Conservation (phyloP, 2,113 vertebrate species). For the Ailuropoda melanoleuca region DNA sequence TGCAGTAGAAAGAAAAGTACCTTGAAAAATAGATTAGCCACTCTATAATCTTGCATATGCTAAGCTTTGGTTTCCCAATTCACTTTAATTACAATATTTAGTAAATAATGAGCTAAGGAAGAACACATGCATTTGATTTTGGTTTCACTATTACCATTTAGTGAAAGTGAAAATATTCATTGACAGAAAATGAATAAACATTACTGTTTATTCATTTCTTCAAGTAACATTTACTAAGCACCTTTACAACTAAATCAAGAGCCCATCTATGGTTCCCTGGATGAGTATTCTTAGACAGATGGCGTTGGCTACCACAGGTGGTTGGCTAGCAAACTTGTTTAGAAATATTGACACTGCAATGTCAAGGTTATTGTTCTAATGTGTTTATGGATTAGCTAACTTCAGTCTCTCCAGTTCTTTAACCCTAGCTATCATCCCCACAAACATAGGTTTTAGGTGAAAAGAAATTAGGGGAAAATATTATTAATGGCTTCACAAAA, state of each 20-base stretch:
- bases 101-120: neutral
- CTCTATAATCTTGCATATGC: neutral
- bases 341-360: neutral
- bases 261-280: neutral
- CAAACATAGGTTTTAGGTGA: neutral
- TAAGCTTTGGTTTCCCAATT: conserved; percentile 52
- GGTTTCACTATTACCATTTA: conserved; percentile 43
- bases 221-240: neutral
- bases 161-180: conserved; percentile 8
- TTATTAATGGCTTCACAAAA: neutral
- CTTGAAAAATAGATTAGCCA: conserved; percentile 51
- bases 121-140: neutral
- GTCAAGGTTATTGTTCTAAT: neutral
- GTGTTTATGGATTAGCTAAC: neutral
- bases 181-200: neutral
- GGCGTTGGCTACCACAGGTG: neutral
- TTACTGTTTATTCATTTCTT: conserved; percentile 45
- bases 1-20: conserved; percentile 40
- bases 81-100: conserved; percentile 44
- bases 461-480: neutral
- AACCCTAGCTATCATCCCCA: neutral
- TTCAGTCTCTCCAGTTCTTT: neutral
- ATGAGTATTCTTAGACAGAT: neutral
- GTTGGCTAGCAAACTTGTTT: neutral
- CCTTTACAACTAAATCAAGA: conserved; percentile 12